Evolutionary conservation across 1,140 invertebrate genomes (phyloP).

Genomic region (Hermatobates lingyangjiaoensis): DNA sequence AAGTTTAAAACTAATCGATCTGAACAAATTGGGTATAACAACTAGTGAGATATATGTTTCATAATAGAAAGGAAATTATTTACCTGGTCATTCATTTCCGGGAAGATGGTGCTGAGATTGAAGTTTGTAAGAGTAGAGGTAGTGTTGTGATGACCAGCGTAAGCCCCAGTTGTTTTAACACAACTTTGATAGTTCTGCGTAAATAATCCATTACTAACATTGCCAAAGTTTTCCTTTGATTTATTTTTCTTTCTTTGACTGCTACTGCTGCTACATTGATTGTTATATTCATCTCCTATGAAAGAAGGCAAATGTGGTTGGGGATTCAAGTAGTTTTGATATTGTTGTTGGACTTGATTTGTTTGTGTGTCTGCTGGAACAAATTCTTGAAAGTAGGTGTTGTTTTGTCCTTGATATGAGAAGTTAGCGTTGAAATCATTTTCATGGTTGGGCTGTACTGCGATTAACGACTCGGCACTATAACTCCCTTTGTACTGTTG

Average conservation of each 20-base stretch:
- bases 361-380: constrained; percentile 3
- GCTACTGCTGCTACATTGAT: background rate
- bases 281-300: background rate
- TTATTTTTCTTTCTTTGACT: background rate
- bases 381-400: constrained; percentile 7
- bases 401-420: constrained; percentile 16
- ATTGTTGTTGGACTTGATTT: background rate
- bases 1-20: no score
- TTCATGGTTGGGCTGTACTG: constrained; percentile 23
- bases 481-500: constrained; percentile 28
- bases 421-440: constrained; percentile 25
- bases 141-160: constrained; percentile 3
- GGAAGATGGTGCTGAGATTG: constrained; percentile 45
- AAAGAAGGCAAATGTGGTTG: background rate
- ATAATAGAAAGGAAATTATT: constrained; percentile 4
- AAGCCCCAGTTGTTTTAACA: background rate
- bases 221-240: background rate
- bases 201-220: background rate
- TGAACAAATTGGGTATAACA: no score
- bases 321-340: constrained; percentile 13
- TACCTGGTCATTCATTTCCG: constrained; percentile 47
- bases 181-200: background rate
- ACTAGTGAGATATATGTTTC: no score
- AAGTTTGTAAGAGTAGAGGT: constrained; percentile 40
- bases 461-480: constrained; percentile 36